Conservation (phyloP, 2,888 invertebrate genomes). For the Ophion obscuratus region DNA sequence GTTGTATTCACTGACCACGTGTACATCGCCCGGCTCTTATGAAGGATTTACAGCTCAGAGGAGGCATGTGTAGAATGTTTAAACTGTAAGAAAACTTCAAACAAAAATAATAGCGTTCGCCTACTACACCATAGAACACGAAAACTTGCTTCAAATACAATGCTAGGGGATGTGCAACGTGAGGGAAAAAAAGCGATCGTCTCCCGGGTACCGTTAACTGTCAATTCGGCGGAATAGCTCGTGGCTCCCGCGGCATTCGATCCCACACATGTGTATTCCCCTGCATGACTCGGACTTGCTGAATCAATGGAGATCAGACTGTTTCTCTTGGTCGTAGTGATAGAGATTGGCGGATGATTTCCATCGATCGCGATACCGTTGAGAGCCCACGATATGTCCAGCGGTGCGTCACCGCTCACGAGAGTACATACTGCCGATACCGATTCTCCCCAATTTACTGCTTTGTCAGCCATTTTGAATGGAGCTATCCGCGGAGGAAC, state of each 20-base stretch:
- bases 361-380: slow-evolving; percentile 86
- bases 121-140: neutral
- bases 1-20: too few species aligned
- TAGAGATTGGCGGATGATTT: slow-evolving; percentile 83
- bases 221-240: slow-evolving; percentile 84
- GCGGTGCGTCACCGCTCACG: slow-evolving; percentile 90
- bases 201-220: slow-evolving; percentile 86
- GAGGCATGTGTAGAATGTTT: slow-evolving; percentile 17
- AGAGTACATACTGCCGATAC: slow-evolving; percentile 88
- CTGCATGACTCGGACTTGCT: slow-evolving; percentile 88
- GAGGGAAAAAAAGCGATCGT: slow-evolving; percentile 6
- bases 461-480: slow-evolving; percentile 85
- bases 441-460: slow-evolving; percentile 88
- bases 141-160: neutral
- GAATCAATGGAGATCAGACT: slow-evolving; percentile 87
- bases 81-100: neutral
- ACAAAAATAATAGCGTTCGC: neutral
- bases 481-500: slow-evolving; percentile 83
- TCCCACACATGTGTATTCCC: slow-evolving; percentile 89
- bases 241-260: slow-evolving; percentile 86
- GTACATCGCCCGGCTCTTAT: neutral
- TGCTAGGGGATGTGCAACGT: neutral
- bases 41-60: slow-evolving; percentile 6
- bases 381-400: slow-evolving; percentile 90
- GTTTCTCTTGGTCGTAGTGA: slow-evolving; percentile 80